phyloP scores from a whole-genome alignment of 1,140 invertebrate genomes.

The Panulirus ornatus region DNA sequence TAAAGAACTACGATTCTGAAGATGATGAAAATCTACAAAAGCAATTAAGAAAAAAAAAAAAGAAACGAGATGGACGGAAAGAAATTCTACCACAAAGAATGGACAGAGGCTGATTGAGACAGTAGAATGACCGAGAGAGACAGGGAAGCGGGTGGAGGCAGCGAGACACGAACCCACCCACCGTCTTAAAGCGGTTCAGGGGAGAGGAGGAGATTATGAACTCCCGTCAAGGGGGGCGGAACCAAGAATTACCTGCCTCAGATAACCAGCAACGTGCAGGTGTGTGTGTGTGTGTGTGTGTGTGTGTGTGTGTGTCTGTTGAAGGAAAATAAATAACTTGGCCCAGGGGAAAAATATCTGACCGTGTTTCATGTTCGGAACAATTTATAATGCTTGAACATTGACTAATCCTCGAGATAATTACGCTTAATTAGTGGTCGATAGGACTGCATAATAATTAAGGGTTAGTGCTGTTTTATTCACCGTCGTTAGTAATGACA shows the following conservation, averaged over 20 bases:
- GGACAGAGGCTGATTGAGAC: not conserved
- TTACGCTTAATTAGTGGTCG: constrained; percentile 50
- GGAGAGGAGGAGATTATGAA: not conserved
- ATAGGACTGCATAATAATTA: constrained; percentile 62
- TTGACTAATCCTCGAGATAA: constrained; percentile 48
- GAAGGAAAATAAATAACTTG: not conserved
- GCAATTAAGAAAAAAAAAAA: no score
- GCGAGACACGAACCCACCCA: not conserved
- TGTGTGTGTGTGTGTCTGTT: no score
- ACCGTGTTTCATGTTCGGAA: constrained; percentile 10
- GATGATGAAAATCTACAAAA: no score
- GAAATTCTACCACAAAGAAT: not conserved
- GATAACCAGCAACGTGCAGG: not conserved
- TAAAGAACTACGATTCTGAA: no score
- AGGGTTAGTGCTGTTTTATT: constrained; percentile 45
- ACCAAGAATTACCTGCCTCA: not conserved
- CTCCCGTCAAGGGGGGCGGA: not conserved
- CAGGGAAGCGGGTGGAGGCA: not conserved
- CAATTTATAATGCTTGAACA: constrained; percentile 52
- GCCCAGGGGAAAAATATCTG: not conserved
- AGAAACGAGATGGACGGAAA: not conserved
- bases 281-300: no score
- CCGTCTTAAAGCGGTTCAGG: not conserved
- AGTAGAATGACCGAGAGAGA: not conserved
- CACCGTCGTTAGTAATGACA: constrained; percentile 62